Evolutionary conservation across 2,113 vertebrate species (phyloP).

Genomic region (Chrysemys picta): DNA sequence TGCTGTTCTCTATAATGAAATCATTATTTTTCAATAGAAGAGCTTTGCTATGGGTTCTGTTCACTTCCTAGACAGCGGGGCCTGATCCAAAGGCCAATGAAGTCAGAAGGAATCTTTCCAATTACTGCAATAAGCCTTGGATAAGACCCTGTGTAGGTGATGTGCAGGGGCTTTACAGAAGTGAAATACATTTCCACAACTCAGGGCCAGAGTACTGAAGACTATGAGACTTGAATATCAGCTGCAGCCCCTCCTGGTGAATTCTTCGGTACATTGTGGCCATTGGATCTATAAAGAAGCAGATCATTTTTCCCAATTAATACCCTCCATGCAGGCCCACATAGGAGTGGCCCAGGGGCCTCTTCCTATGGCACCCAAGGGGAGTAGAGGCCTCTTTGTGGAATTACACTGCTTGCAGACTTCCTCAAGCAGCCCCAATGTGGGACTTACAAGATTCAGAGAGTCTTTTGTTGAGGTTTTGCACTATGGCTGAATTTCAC

Average conservation of each 20-base stretch:
- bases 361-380: background rate
- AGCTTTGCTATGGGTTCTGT: background rate
- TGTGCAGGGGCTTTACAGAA: background rate
- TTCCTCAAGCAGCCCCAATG: accelerated
- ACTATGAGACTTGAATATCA: background rate
- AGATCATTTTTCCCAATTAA: accelerated
- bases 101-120: background rate
- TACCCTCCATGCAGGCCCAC: background rate
- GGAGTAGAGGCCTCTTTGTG: accelerated
- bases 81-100: background rate
- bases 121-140: background rate
- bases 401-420: too few relatives aligned
- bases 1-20: background rate
- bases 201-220: background rate
- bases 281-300: background rate
- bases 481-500: background rate
- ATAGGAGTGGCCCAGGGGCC: background rate
- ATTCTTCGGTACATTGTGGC: accelerated
- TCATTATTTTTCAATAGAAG: background rate
- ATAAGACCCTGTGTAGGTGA: background rate
- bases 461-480: accelerated
- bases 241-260: background rate
- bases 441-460: accelerated
- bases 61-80: background rate
- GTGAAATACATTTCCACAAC: background rate